Evolutionary conservation across 2,888 invertebrate genomes (phyloP).

Genomic region (Meteorus cinctellus): DNA sequence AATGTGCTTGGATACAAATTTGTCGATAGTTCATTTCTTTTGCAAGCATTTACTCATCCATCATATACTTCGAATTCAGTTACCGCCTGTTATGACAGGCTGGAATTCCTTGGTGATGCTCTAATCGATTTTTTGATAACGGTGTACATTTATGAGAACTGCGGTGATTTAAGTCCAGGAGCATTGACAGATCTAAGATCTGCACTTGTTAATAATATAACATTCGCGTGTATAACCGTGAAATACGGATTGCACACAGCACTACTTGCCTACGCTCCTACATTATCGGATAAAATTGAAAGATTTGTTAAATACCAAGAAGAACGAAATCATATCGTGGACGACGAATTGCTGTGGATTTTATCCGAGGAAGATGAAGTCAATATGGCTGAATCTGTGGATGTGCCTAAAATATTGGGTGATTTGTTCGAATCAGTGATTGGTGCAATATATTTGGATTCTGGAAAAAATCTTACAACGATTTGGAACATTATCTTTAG

Average conservation of each 20-base stretch:
- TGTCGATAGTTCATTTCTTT: conserved; percentile 84
- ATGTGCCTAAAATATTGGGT: conserved; percentile 94
- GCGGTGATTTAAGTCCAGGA: conserved; percentile 83
- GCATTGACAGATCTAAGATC: conserved; percentile 94
- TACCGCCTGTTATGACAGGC: conserved; percentile 90
- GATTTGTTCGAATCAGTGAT: conserved; percentile 94
- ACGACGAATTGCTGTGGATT: conserved; percentile 79
- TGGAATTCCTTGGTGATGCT: conserved; percentile 96
- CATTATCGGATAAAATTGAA: conserved; percentile 76
- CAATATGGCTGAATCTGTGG: conserved; percentile 83
- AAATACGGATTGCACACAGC: conserved; percentile 89
- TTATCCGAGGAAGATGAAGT: conserved; percentile 80
- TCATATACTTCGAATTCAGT: conserved; percentile 87
- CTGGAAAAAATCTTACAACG: conserved; percentile 80
- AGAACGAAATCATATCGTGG: conserved; percentile 77
- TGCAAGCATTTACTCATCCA: conserved; percentile 93
- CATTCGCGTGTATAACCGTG: conserved; percentile 92
- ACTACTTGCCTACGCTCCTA: conserved; percentile 76
- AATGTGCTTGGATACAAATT: conserved; percentile 83
- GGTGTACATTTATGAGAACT: conserved; percentile 88
- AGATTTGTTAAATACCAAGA: conserved; percentile 80
- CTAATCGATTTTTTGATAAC: conserved; percentile 92
- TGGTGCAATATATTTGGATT: conserved; percentile 88
- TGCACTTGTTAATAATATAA: conserved; percentile 96
- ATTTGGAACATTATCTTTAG: conserved; percentile 90